Percentiles rank a stretch among this genome's conserved stretches.
These are phyloP conservation scores for Streptopelia turtur DNA, from an alignment of 2,797 vertebrate genomes.

Conservation along the genomic window DNA sequence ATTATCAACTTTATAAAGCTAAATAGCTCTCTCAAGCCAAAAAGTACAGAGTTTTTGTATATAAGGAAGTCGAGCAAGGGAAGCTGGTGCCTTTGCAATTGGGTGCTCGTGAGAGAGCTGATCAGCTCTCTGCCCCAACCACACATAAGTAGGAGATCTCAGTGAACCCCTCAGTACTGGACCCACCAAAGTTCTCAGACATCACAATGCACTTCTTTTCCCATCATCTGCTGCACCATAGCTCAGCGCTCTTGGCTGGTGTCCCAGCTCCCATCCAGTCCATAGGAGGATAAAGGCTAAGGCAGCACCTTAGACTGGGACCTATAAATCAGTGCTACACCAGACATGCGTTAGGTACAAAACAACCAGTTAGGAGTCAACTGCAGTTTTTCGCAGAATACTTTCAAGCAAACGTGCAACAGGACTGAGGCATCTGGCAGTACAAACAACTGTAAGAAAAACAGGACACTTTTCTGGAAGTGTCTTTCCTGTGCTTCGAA, in stretches of 20 bases:
- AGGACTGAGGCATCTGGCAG: neutral
- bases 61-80: neutral
- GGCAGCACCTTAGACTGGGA: neutral
- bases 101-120: neutral
- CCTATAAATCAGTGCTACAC: neutral
- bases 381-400: neutral
- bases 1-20: neutral
- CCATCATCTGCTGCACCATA: neutral
- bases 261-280: neutral
- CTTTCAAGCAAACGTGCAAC: neutral
- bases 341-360: neutral
- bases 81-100: too few species aligned
- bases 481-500: too few species aligned
- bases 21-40: neutral
- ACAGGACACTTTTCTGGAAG: neutral
- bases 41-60: neutral
- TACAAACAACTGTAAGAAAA: neutral
- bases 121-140: neutral
- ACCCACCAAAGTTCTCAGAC: neutral
- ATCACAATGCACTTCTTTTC: neutral
- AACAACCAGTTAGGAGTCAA: neutral
- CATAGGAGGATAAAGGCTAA: neutral
- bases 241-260: neutral
- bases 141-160: neutral
- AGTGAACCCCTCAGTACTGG: neutral